These are phyloP conservation scores for Aspidoscelis tigris DNA, from an alignment of 2,113 vertebrate genomes.

Conservation along the genomic window DNA sequence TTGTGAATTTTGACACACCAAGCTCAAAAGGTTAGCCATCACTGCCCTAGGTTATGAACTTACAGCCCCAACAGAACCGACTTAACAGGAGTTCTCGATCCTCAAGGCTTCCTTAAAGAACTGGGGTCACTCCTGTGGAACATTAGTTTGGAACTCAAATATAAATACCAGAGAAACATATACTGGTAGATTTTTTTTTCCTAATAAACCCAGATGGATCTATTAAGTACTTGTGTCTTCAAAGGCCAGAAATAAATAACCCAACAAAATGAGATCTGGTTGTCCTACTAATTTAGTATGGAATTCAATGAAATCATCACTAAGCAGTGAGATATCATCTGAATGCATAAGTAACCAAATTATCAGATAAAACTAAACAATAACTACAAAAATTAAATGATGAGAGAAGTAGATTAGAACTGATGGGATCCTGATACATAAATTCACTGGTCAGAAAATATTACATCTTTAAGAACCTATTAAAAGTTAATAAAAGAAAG, in stretches of 20 bases:
- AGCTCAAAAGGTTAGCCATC: too few species aligned
- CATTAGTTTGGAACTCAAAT: slow-evolving; percentile 54
- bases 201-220: slow-evolving; percentile 56
- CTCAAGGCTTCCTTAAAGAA: too few species aligned
- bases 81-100: too few species aligned
- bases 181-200: slow-evolving; percentile 55
- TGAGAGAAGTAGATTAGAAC: background rate
- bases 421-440: slow-evolving; percentile 32
- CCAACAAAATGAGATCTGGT: slow-evolving; percentile 52
- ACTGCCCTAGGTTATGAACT: too few species aligned
- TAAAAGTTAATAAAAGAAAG: slow-evolving; percentile 37
- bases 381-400: slow-evolving; percentile 37
- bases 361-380: slow-evolving; percentile 45
- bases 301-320: slow-evolving; percentile 11
- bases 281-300: slow-evolving; percentile 59
- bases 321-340: background rate
- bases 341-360: slow-evolving; percentile 46
- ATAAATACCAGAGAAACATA: slow-evolving; percentile 44
- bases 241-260: slow-evolving; percentile 54
- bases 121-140: too few species aligned
- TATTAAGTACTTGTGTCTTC: slow-evolving; percentile 50
- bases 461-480: slow-evolving; percentile 32
- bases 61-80: too few species aligned
- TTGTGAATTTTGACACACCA: too few species aligned
- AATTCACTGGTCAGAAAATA: slow-evolving; percentile 31